phyloP scores from a whole-genome alignment of 2,797 vertebrate species.

The Tragelaphus oryx region DNA sequence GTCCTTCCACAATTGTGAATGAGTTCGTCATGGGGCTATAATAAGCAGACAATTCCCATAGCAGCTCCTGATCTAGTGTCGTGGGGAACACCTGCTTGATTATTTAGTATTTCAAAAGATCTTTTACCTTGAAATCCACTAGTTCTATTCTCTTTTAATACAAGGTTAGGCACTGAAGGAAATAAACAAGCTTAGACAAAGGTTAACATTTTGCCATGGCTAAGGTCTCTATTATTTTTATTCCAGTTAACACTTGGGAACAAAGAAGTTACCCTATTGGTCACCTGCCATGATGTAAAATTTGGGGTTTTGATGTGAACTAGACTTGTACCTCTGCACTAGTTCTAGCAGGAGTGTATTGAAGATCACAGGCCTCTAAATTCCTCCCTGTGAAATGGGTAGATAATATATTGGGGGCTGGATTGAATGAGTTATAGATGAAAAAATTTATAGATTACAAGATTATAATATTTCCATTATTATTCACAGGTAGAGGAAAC shows the following conservation, averaged over 20 bases:
- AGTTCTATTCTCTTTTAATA: not conserved
- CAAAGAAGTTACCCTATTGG: rapidly evolving
- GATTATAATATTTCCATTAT: not conserved
- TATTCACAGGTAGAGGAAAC: not conserved
- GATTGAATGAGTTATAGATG: not conserved
- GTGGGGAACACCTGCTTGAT: not conserved
- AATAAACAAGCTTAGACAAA: not conserved
- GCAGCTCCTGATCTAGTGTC: rapidly evolving
- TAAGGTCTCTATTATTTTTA: not conserved
- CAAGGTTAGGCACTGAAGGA: not conserved
- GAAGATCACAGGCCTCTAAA: not conserved
- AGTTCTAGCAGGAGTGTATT: not conserved
- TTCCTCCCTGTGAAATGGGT: not conserved
- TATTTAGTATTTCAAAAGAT: not conserved
- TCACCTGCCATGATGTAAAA: rapidly evolving
- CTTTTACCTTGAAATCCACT: not conserved
- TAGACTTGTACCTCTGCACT: no score
- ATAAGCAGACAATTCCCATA: not conserved
- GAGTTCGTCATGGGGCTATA: not conserved
- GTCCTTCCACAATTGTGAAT: not conserved
- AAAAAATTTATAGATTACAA: not conserved
- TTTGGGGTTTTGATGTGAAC: not conserved
- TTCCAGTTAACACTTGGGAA: not conserved
- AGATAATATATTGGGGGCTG: not conserved
- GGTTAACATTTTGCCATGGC: not conserved